Percentiles rank a stretch among this genome's conserved stretches.
Conservation (phyloP, 2,888 invertebrate genomes). For the Drosophila ezoana region DNA sequence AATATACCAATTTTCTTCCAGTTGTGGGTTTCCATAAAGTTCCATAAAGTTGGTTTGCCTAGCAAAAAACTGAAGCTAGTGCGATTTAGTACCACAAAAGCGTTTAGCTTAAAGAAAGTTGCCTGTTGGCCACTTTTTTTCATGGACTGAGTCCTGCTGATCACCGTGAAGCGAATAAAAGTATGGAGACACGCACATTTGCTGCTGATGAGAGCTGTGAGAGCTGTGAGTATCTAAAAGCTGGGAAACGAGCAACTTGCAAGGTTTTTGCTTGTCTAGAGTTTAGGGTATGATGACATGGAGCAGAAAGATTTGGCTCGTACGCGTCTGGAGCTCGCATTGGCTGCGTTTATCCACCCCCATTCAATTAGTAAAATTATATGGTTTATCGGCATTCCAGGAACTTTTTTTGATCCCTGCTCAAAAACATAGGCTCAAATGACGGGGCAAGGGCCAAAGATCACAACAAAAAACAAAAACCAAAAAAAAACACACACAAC, state of each 20-base stretch:
- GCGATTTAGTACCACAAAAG: no score
- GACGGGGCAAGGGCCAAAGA: conserved; percentile 68
- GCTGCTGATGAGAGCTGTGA: no score
- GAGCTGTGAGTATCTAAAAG: not conserved
- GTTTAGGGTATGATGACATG: conserved; percentile 18
- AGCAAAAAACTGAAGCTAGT: no score
- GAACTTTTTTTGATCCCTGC: conserved; percentile 70
- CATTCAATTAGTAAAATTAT: conserved; percentile 84
- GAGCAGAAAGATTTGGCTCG: conserved; percentile 13
- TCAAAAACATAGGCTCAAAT: conserved; percentile 68
- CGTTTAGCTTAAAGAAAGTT: no score
- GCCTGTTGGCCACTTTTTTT: no score
- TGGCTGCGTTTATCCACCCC: conserved; percentile 78
- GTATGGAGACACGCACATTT: not conserved
- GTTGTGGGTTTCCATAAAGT: no score
- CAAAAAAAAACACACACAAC: conserved; percentile 59
- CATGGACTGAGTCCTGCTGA: no score
- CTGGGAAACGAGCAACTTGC: not conserved
- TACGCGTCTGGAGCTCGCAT: conserved; percentile 31
- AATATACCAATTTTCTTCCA: no score
- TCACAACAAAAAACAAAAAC: conserved; percentile 52
- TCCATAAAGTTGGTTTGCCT: no score
- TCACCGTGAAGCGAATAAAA: no score
- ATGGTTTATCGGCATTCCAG: conserved; percentile 78
- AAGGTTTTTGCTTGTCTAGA: not conserved